Evolutionary conservation across 1,140 invertebrate genomes (phyloP).

Genomic region (Chymomyza costata): DNA sequence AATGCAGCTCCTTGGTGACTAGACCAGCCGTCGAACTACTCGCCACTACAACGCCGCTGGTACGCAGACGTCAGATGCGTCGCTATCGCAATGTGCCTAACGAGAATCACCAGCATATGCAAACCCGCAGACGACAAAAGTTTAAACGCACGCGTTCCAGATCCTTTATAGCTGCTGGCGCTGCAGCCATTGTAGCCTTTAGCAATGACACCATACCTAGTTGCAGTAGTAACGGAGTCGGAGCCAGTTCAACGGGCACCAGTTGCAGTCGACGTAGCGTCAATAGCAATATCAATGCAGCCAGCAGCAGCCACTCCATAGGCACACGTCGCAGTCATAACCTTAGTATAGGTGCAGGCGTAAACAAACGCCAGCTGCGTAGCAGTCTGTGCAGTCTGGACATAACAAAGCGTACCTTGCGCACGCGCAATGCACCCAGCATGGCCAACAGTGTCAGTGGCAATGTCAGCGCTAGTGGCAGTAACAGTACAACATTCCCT

Average conservation of each 20-base stretch:
- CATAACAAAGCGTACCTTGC: slow-evolving; percentile 56
- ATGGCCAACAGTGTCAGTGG: neutral
- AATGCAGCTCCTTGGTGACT: slow-evolving; percentile 12
- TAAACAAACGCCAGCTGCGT: slow-evolving; percentile 59
- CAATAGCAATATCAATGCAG: slow-evolving; percentile 4
- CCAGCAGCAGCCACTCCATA: too few species aligned
- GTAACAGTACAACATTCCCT: neutral
- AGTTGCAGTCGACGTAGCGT: slow-evolving; percentile 2
- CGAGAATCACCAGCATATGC: slow-evolving; percentile 64
- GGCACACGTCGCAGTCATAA: slow-evolving; percentile 57
- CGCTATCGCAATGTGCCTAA: slow-evolving; percentile 65
- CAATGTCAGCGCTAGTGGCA: slow-evolving; percentile 6
- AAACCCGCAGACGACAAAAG: slow-evolving; percentile 48
- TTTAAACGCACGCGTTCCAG: slow-evolving; percentile 43
- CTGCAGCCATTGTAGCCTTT: slow-evolving; percentile 40
- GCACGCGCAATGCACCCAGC: slow-evolving; percentile 43
- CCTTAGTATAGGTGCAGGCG: slow-evolving; percentile 12
- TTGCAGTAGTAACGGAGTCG: slow-evolving; percentile 5
- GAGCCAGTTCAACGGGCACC: slow-evolving; percentile 13
- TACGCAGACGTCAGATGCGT: slow-evolving; percentile 38
- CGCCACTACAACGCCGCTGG: neutral
- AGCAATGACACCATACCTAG: neutral
- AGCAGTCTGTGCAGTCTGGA: slow-evolving; percentile 48
- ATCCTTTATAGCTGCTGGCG: slow-evolving; percentile 33
- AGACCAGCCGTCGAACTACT: slow-evolving; percentile 4